Evolutionary conservation across 2,113 vertebrate species (phyloP).

Genomic region (Felis chaus): DNA sequence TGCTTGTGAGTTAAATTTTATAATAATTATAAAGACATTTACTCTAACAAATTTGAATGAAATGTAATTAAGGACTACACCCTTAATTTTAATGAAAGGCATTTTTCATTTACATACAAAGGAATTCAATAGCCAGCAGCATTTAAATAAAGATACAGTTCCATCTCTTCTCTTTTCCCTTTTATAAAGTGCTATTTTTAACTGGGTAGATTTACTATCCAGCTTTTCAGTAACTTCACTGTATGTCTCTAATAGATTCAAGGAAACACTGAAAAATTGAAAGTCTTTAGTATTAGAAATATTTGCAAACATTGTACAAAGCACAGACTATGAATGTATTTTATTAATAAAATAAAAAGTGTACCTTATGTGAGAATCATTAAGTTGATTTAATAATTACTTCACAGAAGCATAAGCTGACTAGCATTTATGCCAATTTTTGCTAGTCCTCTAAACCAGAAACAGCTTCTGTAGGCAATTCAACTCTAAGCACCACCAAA

Average conservation of each 20-base stretch:
- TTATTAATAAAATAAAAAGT: constrained; percentile 53
- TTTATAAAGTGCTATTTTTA: constrained; percentile 74
- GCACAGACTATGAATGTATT: constrained; percentile 18
- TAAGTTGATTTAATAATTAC: constrained; percentile 60
- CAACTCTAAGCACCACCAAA: constrained; percentile 51
- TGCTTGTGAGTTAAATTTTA: constrained; percentile 62
- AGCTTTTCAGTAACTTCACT: constrained; percentile 74
- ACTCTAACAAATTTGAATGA: constrained; percentile 38
- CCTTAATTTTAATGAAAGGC: constrained; percentile 45
- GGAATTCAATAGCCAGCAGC: constrained; percentile 69
- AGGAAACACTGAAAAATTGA: constrained; percentile 1
- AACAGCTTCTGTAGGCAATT: constrained; percentile 49
- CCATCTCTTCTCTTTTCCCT: constrained; percentile 42
- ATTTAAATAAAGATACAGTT: constrained; percentile 65
- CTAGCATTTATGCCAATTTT: constrained; percentile 53
- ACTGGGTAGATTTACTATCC: constrained; percentile 48
- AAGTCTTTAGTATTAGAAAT: constrained; percentile 48
- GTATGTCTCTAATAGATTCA: constrained; percentile 7
- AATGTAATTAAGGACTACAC: constrained; percentile 63
- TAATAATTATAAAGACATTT: constrained; percentile 65
- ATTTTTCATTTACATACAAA: constrained; percentile 62
- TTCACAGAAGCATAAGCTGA: constrained; percentile 53
- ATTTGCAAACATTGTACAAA: constrained; percentile 52
- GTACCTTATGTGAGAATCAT: constrained; percentile 31
- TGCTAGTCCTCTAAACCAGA: constrained; percentile 37